Conservation (phyloP, 2,113 vertebrate genomes). For the Peucedramus taeniatus region DNA sequence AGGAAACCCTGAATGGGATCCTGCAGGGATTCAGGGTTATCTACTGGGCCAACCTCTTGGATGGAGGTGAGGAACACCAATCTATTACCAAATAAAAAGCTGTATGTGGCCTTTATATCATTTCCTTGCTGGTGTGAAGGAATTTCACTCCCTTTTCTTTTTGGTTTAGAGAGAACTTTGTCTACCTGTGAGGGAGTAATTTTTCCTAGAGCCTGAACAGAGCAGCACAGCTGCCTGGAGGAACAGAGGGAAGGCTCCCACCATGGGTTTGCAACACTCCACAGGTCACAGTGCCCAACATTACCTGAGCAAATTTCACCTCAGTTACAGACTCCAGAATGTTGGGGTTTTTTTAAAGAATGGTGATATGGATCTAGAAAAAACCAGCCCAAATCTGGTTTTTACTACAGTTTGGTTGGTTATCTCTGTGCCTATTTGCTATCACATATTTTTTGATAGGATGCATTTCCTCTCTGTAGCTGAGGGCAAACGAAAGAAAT, state of each 20-base stretch:
- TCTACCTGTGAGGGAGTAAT: neutral
- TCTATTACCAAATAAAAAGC: neutral
- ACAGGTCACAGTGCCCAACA: neutral
- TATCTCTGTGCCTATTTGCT: neutral
- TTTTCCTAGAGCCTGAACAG: neutral
- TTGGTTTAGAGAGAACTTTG: neutral
- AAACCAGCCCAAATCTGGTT: neutral
- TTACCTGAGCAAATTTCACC: neutral
- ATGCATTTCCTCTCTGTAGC: neutral
- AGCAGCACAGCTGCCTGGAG: neutral
- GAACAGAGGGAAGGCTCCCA: neutral
- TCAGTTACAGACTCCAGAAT: neutral
- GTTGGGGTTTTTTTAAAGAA: neutral
- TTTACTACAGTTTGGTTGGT: neutral
- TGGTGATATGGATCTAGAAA: neutral
- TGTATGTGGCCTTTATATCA: rapidly evolving
- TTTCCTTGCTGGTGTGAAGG: neutral
- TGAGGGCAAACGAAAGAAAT: neutral
- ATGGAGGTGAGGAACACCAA: constrained; percentile 82
- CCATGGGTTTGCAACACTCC: rapidly evolving
- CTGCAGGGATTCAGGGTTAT: constrained; percentile 97
- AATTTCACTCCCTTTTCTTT: neutral
- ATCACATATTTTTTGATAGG: neutral
- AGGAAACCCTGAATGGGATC: constrained; percentile 94
- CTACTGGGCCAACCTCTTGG: constrained; percentile 97